phyloP scores from a whole-genome alignment of 2,888 invertebrate genomes.

The Clusia tigrina region DNA sequence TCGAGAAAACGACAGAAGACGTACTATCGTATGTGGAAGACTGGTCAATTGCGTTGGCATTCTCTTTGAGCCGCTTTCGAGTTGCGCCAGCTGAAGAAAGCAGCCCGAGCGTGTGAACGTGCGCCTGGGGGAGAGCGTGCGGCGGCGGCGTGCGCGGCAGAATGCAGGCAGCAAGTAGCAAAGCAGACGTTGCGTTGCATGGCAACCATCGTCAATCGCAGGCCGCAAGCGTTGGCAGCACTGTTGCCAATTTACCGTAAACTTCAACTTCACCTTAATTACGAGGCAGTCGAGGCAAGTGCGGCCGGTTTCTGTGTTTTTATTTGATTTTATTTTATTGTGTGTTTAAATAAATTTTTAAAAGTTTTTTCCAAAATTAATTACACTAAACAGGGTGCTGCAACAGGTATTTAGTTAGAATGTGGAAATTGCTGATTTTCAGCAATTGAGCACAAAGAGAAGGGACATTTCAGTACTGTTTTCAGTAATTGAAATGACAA shows the following conservation, averaged over 20 bases:
- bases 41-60: conserved; percentile 21
- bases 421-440: too few species aligned
- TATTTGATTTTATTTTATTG: conserved; percentile 19
- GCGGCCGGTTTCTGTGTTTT: conserved; percentile 24
- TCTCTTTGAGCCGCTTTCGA: conserved; percentile 14
- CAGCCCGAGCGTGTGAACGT: neutral
- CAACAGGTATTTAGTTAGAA: neutral
- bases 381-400: neutral
- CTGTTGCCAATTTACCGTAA: conserved; percentile 62
- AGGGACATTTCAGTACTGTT: too few species aligned
- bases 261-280: conserved; percentile 63
- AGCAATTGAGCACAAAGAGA: too few species aligned
- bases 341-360: conserved; percentile 19
- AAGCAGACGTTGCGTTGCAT: neutral
- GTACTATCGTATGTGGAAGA: too few species aligned
- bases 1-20: neutral
- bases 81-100: neutral
- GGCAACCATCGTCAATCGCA: neutral
- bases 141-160: neutral
- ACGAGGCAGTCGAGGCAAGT: conserved; percentile 48
- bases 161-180: neutral
- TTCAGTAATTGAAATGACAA: too few species aligned
- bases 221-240: conserved; percentile 9
- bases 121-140: neutral
- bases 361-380: conserved; percentile 24